A percentile compares a stretch with the other conserved stretches of the same genome.
phyloP scores from a whole-genome alignment of 2,113 vertebrate genomes.

The Istiophorus platypterus region DNA sequence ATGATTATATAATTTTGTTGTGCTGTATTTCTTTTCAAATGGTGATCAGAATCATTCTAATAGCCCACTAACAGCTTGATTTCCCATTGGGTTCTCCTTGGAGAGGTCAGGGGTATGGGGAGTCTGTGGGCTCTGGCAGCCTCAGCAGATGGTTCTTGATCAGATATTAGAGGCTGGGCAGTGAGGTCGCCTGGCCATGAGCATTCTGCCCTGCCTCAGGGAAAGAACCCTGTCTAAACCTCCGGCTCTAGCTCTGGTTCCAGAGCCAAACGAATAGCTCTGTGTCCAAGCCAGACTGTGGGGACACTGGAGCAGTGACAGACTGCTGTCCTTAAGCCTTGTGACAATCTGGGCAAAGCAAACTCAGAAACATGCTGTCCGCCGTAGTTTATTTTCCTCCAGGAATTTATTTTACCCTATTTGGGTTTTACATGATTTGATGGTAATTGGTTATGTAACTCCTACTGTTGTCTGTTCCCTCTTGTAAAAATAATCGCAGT shows the following conservation, averaged over 20 bases:
- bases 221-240: constrained; percentile 61
- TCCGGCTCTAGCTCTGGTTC: constrained; percentile 52
- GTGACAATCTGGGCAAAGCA: constrained; percentile 48
- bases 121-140: constrained; percentile 60
- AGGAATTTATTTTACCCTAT: constrained; percentile 48
- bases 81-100: constrained; percentile 79
- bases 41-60: constrained; percentile 77
- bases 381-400: constrained; percentile 40
- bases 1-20: constrained; percentile 70
- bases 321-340: constrained; percentile 62
- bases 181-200: constrained; percentile 75
- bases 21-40: constrained; percentile 68
- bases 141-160: constrained; percentile 86
- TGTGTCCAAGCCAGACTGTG: constrained; percentile 57
- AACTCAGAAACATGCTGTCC: constrained; percentile 48
- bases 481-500: constrained; percentile 41
- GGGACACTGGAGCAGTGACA: constrained; percentile 52
- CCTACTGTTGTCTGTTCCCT: constrained; percentile 5
- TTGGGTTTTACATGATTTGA: constrained; percentile 43
- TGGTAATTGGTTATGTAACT: constrained; percentile 55
- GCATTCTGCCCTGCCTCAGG: constrained; percentile 64
- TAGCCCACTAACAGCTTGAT: constrained; percentile 78
- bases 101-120: constrained; percentile 76
- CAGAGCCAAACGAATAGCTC: constrained; percentile 61
- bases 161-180: constrained; percentile 80